Evolutionary conservation across 1,140 invertebrate genomes (phyloP), one percentile per base, ranked within the genome.

Genomic region (Pollicipes pollicipes): DNA sequence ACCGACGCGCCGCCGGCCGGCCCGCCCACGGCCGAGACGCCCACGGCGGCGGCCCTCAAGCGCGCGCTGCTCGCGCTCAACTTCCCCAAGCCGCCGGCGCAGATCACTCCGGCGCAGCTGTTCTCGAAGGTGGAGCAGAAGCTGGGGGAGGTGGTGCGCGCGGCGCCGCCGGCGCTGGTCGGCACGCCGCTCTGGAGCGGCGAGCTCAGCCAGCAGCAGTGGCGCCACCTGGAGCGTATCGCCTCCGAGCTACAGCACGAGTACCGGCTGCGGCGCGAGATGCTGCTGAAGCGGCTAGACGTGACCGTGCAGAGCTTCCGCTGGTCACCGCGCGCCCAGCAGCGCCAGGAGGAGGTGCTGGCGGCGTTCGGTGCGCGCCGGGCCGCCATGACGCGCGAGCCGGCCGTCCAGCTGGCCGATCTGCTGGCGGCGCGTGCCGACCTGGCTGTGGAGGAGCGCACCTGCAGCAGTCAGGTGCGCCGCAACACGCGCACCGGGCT

Each of bases 221-320:
- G 93, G 93, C 81, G 87, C 63, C 79, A 85, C 21, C 76, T 97
- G 2, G 82, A 87, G 45, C 80, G 83, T 24, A 77, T 89, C 1
- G 88, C 92, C 75, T 80, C 84, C 13, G 85, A 90, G 73, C 82
- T 96, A 76, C 83, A 85, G 58, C 82, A 86, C 13, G 95, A 97
- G 77, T 97, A 95, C 77, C 83, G 84, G 76, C 83, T 91, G 64
- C 81, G 94, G 72, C 81, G 92, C 71, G 88, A 95, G 77, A 92
- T 94, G 84, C 84, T 97, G 73, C 80, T 96, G 1, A 94, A 92
- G 72, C 83, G 95, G 69, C 79, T 97, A 66, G 94, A 97, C 81
- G 93, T 95, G 63, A 98, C 95, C 4, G 86, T 97, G 76, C 90
- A 94, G 79, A 96, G 93, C 30, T 97, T 97, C 80, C 84, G 88